Base-by-base conservation (phyloP, 2,888 invertebrate genomes). In the Cerastoderma edule region DNA sequence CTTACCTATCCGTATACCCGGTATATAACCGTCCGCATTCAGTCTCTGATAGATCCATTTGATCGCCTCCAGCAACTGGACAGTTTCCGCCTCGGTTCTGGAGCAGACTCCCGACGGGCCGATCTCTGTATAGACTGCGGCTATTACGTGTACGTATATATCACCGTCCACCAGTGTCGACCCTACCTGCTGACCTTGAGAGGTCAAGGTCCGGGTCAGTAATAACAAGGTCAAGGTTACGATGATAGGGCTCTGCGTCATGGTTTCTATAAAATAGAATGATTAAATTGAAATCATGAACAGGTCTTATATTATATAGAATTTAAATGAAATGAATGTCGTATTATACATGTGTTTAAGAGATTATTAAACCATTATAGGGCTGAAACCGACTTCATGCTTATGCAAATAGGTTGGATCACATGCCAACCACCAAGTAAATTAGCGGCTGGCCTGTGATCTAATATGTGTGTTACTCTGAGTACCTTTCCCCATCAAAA, bases 61-160 rank as follows among this genome's bases (percentile, higher is more conserved):
- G 32, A 80, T 57, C 1, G 76, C 74, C 27, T 68, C 65, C 19
- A 80, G 56, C 27, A 64, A 66, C 32, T 80, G 76, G 1, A 80
- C 63, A 16, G 53, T 56, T 53, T 76, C 74, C 0, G 60, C 16
- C 8, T 76, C 76, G 39, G 73, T 67, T 0, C 44, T 46, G 16
- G n/a, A 32, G 27, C 80, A 80, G 19, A 54, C 22, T 1, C 68
- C 71, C 19, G 50, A 35, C 50, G 50, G 4, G 39, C n/a, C 6
- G 13, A 28, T 27, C 22, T 39, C 50, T 35, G 32, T 8, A 39
- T 75, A 79, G 6, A 75, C 35, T 35, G 75, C 57, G 19, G 65
- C 72, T 6, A 79, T 57, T 4, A 67, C 70, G 30, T 75, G 66
- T 6, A 79, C 56, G 35, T 63, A 75, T 1, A 79, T 67, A 39